These are phyloP conservation scores for Chelonoidis abingdonii DNA, from an alignment of 2,113 vertebrate species.

Conservation along the genomic window DNA sequence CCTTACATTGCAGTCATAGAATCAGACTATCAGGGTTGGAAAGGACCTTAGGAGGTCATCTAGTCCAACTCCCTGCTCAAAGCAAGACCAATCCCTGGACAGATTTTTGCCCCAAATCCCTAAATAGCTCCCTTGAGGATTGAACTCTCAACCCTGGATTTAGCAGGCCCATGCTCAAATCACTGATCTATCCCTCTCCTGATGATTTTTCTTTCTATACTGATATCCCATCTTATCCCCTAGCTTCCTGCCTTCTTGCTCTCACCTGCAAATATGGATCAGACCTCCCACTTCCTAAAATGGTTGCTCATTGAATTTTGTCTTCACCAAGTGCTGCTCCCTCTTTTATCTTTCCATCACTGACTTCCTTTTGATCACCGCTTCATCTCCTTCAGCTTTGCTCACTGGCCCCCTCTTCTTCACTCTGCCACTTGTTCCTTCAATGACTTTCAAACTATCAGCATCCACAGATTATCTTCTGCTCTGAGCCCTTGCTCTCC, in stretches of 20 bases:
- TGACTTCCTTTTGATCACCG: not conserved
- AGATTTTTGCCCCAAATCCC: no score
- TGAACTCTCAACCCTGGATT: no score
- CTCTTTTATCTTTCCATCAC: not conserved
- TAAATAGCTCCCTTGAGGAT: no score
- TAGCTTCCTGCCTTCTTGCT: not conserved
- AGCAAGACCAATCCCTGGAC: no score
- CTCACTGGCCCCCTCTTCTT: not conserved
- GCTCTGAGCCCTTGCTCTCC: not conserved
- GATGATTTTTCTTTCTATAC: not conserved
- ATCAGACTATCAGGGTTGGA: no score
- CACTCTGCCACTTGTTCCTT: not conserved
- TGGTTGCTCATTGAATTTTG: not conserved
- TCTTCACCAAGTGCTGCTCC: not conserved
- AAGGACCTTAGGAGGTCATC: no score
- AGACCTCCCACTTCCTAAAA: not conserved
- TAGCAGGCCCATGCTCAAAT: no score
- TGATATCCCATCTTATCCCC: not conserved
- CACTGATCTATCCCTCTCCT: not conserved
- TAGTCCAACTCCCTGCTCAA: no score
- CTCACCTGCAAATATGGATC: not conserved
- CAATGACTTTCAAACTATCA: not conserved
- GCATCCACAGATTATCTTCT: not conserved
- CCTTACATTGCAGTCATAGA: not conserved
- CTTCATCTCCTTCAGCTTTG: not conserved